Evolutionary conservation across 2,888 invertebrate genomes (phyloP), one percentile per base, ranked within the genome.

Genomic region (Clivina fossor): DNA sequence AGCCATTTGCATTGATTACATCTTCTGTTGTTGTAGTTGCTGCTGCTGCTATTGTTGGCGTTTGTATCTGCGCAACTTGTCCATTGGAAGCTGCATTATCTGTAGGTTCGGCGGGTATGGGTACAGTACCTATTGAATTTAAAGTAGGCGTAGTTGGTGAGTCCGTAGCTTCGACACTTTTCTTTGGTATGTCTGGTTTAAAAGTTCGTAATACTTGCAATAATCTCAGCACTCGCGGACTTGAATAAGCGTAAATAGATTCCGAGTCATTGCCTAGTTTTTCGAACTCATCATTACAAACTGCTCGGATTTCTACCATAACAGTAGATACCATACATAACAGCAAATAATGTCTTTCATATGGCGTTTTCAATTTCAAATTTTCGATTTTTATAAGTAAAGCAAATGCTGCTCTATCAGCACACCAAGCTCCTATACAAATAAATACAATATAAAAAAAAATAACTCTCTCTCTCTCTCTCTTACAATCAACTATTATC

Each of bases 341-440:
- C 0, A 93, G 75, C 8, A 93, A 74, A 68, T 88, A 93, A 71
- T 94, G 93, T 18, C 93, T 78, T 70, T 93, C 93, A 69, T 93
- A 93, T 0, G 92, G 90, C 1, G 89, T 88, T 78, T 89, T 90
- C 1, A 92, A 85, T 77, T 93, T 92, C 19, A 90, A 74, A 69
- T 92, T 91, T 71, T 93, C 92, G 37, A 92, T 80, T 68, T 86
- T 84, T 19, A 84, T 80, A 56, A 92, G 75, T 18, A 93, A 77
- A 11, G 84, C 80, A 55, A 90, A 76, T 0, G 93, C 90, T 1
- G 92, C 91, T 66, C 88, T 85, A 68, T 93, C 88, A 0, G 94
- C 93, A 70, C 92, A 90, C 87, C 95, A 98, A 0, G 93, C 89
- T 2, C 98, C 92, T 76, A 74, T 60, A 64, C n/a, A n/a, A n/a